phyloP scores from a whole-genome alignment of 2,888 invertebrate species.

The Plagiodera versicolora region DNA sequence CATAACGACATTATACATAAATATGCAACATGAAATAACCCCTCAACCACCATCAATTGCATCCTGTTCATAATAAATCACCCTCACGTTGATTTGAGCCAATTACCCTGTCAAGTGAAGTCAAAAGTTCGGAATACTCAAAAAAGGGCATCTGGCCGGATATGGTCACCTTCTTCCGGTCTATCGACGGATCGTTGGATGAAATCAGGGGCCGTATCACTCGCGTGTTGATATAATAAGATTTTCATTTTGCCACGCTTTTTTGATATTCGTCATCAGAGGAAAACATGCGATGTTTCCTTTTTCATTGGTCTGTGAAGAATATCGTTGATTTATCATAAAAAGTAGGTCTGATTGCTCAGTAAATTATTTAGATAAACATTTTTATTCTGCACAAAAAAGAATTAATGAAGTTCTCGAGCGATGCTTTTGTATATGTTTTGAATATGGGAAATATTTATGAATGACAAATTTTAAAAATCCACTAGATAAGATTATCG shows the following conservation, averaged over 20 bases:
- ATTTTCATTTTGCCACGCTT: constrained; percentile 12
- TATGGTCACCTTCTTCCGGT: constrained; percentile 49
- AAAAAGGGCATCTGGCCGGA: constrained; percentile 40
- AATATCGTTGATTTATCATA: not conserved
- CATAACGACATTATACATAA: too few species aligned
- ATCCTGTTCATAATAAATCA: constrained; percentile 24
- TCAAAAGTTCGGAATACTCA: constrained; percentile 31
- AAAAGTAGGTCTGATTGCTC: too few species aligned
- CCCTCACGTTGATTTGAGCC: constrained; percentile 26
- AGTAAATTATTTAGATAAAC: too few species aligned
- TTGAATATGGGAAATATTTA: too few species aligned
- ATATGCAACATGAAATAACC: constrained; percentile 5
- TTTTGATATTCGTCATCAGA: not conserved
- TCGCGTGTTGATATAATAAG: constrained; percentile 12
- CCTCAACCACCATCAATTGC: constrained; percentile 12
- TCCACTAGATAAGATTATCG: too few species aligned
- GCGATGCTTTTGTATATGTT: too few species aligned
- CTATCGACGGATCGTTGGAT: constrained; percentile 10
- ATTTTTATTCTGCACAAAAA: too few species aligned
- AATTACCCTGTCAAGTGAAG: constrained; percentile 40
- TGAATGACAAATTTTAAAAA: too few species aligned
- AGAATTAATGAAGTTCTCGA: too few species aligned
- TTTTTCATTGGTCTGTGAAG: not conserved
- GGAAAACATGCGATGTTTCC: not conserved
- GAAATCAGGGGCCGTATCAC: constrained; percentile 13